Base-by-base conservation (phyloP, 2,113 vertebrate species). In the Microcebus jonahi region DNA sequence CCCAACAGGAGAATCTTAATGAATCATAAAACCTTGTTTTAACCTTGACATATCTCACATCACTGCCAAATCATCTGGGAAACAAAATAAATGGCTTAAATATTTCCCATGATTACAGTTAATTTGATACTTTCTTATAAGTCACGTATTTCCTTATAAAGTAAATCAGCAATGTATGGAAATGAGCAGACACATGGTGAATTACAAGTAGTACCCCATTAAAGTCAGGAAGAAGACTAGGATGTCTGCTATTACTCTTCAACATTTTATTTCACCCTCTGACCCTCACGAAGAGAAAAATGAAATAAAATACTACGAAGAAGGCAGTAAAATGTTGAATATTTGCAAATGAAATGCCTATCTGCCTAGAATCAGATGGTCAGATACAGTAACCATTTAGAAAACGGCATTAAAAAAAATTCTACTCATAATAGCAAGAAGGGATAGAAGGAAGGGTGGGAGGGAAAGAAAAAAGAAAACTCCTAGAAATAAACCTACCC, bases 91-190 rank as follows among this genome's bases (percentile, higher is more conserved):
- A 18, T 23, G 23, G 53, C 68, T 55, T 71, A 92, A 87, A 68
- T 77, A 34, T 65, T 42, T 70, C 31, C 73, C 23, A 36, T 29
- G 7, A 81, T 70, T 50, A 36, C 7, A 63, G 31, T 75, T 77
- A 42, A 55, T 70, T 79, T 91, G 76, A 89, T 65, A 71, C 31
- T 90, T 88, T 88, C 50, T 88, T 88, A 85, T 39, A 84, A 88
- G 23, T 77, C 71, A 85, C 34, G 88, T 61, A 39, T n/a, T 59
- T 95, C 76, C 87, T 88, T 42, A 45, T 50, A 81, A 75, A 6
- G 34, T 70, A 48, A 65, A 1, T 8, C 15, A 23, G 25, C 11
- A 92, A 75, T 36, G 39, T 39, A 42, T 70, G 42, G 8, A 93
- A 73, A 53, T 39, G 34, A 94, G 36, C 39, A 39, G 85, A 71